Evolutionary conservation across 2,888 invertebrate species (phyloP).

Genomic region (Drosophila robusta): DNA sequence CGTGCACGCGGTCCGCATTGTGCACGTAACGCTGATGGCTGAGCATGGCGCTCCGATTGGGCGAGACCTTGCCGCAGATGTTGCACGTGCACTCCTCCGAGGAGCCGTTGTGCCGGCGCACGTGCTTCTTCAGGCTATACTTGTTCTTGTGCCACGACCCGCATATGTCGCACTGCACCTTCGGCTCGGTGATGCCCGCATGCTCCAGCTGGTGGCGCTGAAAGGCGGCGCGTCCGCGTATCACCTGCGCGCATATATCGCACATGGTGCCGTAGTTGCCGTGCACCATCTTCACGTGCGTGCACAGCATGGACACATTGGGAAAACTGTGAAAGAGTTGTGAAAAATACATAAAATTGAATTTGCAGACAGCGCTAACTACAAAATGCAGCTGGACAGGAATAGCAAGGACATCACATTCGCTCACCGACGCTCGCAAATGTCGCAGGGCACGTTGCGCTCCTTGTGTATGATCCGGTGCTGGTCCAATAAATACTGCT

Average conservation of each 20-base stretch:
- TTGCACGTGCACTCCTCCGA: constrained; percentile 79
- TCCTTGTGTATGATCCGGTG: constrained; percentile 78
- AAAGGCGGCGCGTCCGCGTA: constrained; percentile 82
- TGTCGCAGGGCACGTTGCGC: constrained; percentile 77
- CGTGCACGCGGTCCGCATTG: constrained; percentile 76
- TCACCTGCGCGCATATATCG: constrained; percentile 84
- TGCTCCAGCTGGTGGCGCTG: constrained; percentile 83
- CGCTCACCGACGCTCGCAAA: constrained; percentile 82
- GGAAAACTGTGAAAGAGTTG: constrained; percentile 70
- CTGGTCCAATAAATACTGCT: constrained; percentile 82
- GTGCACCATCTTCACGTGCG: constrained; percentile 79
- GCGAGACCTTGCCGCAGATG: constrained; percentile 83
- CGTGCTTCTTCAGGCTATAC: constrained; percentile 83
- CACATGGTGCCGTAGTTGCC: constrained; percentile 82
- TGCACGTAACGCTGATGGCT: constrained; percentile 84
- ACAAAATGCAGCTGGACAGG: too few species aligned
- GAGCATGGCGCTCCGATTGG: constrained; percentile 82
- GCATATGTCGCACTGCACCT: constrained; percentile 83
- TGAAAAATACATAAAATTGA: too few species aligned
- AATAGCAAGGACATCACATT: constrained; percentile 8
- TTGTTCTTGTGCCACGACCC: constrained; percentile 84
- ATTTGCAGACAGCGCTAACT: too few species aligned
- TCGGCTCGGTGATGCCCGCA: constrained; percentile 79
- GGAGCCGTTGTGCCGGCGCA: constrained; percentile 80
- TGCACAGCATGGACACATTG: constrained; percentile 74